Evolutionary conservation across 2,888 invertebrate species (phyloP).

Genomic region (Drosophila vallismaia): DNA sequence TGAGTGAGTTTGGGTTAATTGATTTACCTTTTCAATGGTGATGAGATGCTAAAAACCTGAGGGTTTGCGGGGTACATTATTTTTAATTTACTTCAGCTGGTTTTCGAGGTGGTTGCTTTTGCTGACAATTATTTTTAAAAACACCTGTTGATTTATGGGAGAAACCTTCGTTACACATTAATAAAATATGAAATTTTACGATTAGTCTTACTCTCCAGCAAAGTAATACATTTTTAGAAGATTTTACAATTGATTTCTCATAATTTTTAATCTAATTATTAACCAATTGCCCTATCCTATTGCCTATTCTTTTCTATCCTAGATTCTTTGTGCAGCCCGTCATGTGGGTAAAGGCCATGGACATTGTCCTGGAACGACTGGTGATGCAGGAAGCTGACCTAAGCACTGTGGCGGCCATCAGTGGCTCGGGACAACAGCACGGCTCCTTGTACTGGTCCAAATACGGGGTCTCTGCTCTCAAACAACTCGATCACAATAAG

Average conservation of each 20-base stretch:
- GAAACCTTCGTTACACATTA: background rate
- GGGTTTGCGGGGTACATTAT: background rate
- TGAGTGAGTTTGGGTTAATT: constrained; percentile 74
- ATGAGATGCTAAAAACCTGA: background rate
- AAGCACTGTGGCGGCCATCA: constrained; percentile 91
- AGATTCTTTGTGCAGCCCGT: constrained; percentile 92
- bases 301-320: constrained; percentile 48
- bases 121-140: background rate
- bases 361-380: constrained; percentile 94
- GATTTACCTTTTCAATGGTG: background rate
- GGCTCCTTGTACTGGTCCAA: constrained; percentile 98
- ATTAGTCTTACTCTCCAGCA: background rate
- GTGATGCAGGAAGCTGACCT: constrained; percentile 93
- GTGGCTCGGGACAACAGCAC: constrained; percentile 99
- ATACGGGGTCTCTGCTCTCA: constrained; percentile 88
- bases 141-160: background rate
- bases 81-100: background rate
- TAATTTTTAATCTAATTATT: background rate
- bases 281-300: constrained; percentile 69
- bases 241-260: no score
- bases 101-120: background rate
- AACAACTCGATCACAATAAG: constrained; percentile 88
- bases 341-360: constrained; percentile 98
- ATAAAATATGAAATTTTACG: no score
- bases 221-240: background rate